A percentile compares a stretch with the other conserved stretches of the same genome.
Evolutionary conservation across 2,113 vertebrate genomes (phyloP).

Genomic region (Grantiella picta): DNA sequence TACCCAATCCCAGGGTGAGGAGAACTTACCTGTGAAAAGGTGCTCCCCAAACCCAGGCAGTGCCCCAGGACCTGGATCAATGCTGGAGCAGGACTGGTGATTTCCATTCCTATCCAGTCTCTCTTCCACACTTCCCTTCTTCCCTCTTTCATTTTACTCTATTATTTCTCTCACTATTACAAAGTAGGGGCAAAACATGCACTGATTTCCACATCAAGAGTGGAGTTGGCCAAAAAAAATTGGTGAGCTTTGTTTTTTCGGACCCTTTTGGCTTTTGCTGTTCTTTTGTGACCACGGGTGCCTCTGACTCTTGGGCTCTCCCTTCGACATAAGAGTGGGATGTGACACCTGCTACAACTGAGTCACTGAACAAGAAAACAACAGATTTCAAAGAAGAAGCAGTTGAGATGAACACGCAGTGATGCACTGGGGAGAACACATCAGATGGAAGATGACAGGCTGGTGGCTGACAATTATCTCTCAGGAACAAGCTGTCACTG

Average conservation of each 20-base stretch:
- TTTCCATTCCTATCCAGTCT: neutral
- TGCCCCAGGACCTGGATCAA: neutral
- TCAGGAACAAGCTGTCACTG: constrained; percentile 23
- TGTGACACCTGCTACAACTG: neutral
- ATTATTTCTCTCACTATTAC: neutral
- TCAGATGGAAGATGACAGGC: neutral
- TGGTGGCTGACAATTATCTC: neutral
- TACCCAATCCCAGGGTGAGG: neutral
- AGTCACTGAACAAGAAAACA: neutral
- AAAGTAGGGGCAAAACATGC: accelerated
- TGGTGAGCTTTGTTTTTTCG: neutral
- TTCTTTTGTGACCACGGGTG: neutral
- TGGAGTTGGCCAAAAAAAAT: neutral
- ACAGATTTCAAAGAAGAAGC: neutral
- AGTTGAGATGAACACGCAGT: neutral
- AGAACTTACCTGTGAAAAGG: accelerated
- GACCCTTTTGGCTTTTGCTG: neutral
- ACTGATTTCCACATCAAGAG: accelerated
- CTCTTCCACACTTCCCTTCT: neutral
- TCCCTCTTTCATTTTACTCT: neutral
- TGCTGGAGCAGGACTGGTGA: neutral
- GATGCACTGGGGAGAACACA: neutral
- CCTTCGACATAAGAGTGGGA: neutral
- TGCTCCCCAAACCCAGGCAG: neutral
- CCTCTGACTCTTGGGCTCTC: neutral